Percentiles rank a stretch among this genome's conserved stretches.
Evolutionary conservation across 2,888 invertebrate genomes (phyloP).

Genomic region (Cheilosia urbana): DNA sequence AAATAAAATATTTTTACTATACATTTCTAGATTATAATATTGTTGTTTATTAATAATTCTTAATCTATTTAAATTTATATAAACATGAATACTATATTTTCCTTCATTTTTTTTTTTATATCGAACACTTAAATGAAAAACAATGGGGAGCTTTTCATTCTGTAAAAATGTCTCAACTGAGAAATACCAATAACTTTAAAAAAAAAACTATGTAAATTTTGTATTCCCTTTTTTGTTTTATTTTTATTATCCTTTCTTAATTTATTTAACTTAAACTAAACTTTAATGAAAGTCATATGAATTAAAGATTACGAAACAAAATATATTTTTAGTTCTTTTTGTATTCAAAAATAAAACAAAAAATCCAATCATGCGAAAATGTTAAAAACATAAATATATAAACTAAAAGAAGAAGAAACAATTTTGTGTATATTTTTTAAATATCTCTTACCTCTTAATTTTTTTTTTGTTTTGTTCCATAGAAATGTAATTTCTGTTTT

Average conservation of each 20-base stretch:
- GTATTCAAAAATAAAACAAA: conserved; percentile 40
- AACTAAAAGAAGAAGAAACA: conserved; percentile 6
- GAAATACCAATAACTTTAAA: conserved; percentile 7
- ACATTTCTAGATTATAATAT: conserved; percentile 23
- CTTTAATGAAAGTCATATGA: conserved; percentile 63
- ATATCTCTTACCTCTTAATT: conserved; percentile 44
- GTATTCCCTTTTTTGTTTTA: conserved; percentile 21
- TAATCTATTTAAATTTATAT: conserved; percentile 32
- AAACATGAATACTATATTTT: conserved; percentile 15
- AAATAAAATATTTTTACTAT: conserved; percentile 25
- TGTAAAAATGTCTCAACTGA: conserved; percentile 32
- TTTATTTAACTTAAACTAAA: conserved; percentile 71
- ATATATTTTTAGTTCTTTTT: conserved; percentile 66
- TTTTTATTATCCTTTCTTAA: conserved; percentile 51
- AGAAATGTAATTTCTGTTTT: conserved; percentile 50
- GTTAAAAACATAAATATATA: conserved; percentile 23
- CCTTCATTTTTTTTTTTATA: conserved; percentile 1
- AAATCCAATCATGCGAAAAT: conserved; percentile 15
- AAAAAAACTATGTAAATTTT: conserved; percentile 23
- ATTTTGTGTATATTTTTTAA: conserved; percentile 55
- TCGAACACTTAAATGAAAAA: conserved; percentile 16
- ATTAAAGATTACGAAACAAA: conserved; percentile 49
- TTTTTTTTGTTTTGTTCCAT: conserved; percentile 35
- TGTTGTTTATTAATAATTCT: conserved; percentile 51
- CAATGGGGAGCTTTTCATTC: conserved; percentile 9